Evolutionary conservation across 2,797 vertebrate species (phyloP), one percentile per base, ranked within the genome.

Genomic region (Austrolebias charrua): DNA sequence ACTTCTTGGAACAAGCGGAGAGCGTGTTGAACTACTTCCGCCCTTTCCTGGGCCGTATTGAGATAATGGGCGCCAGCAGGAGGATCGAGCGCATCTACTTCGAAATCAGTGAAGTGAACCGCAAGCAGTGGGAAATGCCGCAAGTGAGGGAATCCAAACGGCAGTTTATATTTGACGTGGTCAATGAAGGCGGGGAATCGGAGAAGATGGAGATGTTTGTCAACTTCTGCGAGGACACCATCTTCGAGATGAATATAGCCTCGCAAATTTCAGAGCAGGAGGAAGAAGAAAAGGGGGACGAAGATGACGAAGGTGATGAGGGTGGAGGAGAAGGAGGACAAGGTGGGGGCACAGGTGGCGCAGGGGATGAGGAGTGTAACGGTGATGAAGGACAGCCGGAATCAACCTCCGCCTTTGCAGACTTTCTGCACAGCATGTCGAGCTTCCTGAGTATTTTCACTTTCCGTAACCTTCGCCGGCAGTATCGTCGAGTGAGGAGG

Each of bases 161-260:
- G 0, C 97, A 99, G 90, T 99, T 99, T 79, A 99, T 99, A 86
- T 99, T 99, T 38, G 96, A 99, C 4, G 97, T 99, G 35, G 97
- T 99, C 71, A 99, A 98, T 7, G 96, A 98, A 43, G 97, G 97
- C 0, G 96, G 96, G 0, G 97, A 98, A 71, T 95, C 96, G 0
- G 96, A 99, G 89, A 98, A 98, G 89, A 99, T 99, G 97, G 97
- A 99, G 83, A 93, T 99, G 51, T 99, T 99, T 46, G 96, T 99
- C 55, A 98, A 93, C 89, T 99, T 99, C 92, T 99, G 97, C 4
- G 97, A 99, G 88, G 97, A 99, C 92, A 98, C 97, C 78, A 99
- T 99, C 84, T 99, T 98, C 81, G 97, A 99, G 92, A 99, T 99
- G 97, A 97, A 98, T 63, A 98, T 99, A 15, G 97, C 97, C 0